Evolutionary conservation across 2,113 vertebrate species (phyloP), one percentile per base, ranked within the genome.

Genomic region (Geococcyx californianus): DNA sequence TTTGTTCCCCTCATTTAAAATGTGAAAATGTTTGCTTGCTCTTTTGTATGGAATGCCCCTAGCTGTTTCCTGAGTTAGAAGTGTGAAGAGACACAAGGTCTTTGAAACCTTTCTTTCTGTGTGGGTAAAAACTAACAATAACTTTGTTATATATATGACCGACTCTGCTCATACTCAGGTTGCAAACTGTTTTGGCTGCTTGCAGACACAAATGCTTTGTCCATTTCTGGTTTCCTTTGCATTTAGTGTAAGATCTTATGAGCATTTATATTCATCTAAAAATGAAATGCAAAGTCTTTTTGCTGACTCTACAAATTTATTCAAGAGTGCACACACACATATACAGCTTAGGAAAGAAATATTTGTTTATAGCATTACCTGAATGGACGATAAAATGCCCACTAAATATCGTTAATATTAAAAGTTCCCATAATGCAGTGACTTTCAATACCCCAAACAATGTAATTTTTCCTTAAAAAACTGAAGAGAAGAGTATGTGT

Each of bases 341-440:
- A 49, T 18, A 55, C 36, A 74, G 16, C 28, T 78, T 78, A 70
- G 69, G 38, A 93, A 90, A 94, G 11, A 78, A 87, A 16, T 64
- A 45, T 28, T 75, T 58, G 84, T 89, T 90, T 51, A 91, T 74
- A 92, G 34, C 18, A 9, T 72, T 75, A 56, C 85, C 78, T 78
- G 16, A 56, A 84, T 64, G 93, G 34, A 70, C 55, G 86, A 86
- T 93, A 91, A 95, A 96, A 67, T 1, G 9, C 17, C 67, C 38
- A 47, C 63, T 91, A 88, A 90, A 95, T 93, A 81, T 52, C 89
- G 88, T 81, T 95, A 87, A 67, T 94, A 73, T 87, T 90, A 70
- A 59, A 86, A 87, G 26, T 96, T 93, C 79, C 79, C 17, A 3
- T 81, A 96, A 90, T 72, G n/a, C 42, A 84, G 25, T 67, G 47